A percentile compares a stretch with the other conserved stretches of the same genome.
Conservation (phyloP, 2,797 vertebrate genomes). For the Apogon talboti region DNA sequence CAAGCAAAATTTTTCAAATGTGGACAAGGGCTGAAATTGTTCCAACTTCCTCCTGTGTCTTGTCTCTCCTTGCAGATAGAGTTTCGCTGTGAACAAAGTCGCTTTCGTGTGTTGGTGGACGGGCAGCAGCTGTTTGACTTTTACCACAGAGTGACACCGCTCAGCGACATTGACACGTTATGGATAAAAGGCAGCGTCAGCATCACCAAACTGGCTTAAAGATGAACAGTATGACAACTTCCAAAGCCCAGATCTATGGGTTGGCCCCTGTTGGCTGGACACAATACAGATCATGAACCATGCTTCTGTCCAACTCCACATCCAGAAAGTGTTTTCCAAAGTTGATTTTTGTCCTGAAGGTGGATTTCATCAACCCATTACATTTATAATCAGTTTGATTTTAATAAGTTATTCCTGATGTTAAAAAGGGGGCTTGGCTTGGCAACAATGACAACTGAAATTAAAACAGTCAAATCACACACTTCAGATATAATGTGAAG, state of each 20-base stretch:
- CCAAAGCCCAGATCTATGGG: too few relatives aligned
- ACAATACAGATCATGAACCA: background rate
- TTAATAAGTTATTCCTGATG: too few relatives aligned
- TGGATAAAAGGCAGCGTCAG: constrained; percentile 92
- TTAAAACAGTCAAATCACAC: background rate
- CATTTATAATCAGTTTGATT: too few relatives aligned
- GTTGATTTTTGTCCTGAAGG: too few relatives aligned
- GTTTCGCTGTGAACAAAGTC: constrained; percentile 90
- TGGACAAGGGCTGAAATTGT: too few relatives aligned
- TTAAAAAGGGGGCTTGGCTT: too few relatives aligned
- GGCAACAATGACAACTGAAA: background rate
- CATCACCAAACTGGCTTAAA: constrained; percentile 93
- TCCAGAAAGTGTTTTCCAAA: background rate
- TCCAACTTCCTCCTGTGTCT: background rate
- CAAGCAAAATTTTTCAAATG: too few relatives aligned
- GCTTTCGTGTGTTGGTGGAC: constrained; percentile 92
- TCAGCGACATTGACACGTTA: constrained; percentile 89
- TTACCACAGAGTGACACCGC: constrained; percentile 87
- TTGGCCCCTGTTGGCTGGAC: background rate
- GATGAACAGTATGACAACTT: too few relatives aligned
- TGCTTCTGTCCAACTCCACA: background rate
- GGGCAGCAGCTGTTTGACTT: constrained; percentile 95
- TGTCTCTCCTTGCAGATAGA: constrained; percentile 84
- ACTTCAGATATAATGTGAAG: background rate
- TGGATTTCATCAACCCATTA: too few relatives aligned